phyloP scores from a whole-genome alignment of 2,797 vertebrate species.

The Anas bernieri region DNA sequence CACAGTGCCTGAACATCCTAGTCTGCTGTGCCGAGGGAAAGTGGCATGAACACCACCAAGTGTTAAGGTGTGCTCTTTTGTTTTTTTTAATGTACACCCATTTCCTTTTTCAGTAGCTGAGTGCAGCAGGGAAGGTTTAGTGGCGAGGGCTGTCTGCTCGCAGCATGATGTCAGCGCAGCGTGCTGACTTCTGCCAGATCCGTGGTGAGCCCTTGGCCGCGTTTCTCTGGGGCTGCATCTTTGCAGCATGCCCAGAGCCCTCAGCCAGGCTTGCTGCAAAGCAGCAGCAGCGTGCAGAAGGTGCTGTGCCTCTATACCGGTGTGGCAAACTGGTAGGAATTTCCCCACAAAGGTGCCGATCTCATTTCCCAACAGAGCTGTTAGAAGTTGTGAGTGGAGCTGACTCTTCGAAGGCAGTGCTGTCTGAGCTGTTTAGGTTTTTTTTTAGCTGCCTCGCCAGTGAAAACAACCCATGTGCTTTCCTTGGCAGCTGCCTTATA shows the following conservation, averaged over 20 bases:
- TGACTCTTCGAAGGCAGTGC: background rate
- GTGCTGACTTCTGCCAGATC: background rate
- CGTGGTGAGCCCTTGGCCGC: background rate
- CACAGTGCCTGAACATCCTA: background rate
- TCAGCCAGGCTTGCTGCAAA: background rate
- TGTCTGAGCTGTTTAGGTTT: background rate
- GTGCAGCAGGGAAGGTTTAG: background rate
- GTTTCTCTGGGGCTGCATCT: background rate
- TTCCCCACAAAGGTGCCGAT: background rate
- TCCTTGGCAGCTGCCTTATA: background rate
- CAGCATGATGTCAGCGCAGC: background rate
- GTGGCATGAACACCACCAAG: background rate
- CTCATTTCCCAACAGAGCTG: background rate
- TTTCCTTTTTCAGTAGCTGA: background rate
- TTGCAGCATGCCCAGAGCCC: background rate
- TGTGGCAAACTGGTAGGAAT: background rate
- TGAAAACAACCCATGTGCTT: conserved; percentile 15
- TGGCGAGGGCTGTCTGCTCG: background rate
- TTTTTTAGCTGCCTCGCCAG: background rate
- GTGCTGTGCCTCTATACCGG: background rate
- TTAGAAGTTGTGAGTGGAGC: background rate
- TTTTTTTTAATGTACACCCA: background rate
- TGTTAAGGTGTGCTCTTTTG: background rate
- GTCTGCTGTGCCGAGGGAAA: background rate
- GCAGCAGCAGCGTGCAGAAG: background rate